Evolutionary conservation across 1,140 invertebrate species (phyloP), one percentile per base, ranked within the genome.

Genomic region (Atopsyche davidsoni): DNA sequence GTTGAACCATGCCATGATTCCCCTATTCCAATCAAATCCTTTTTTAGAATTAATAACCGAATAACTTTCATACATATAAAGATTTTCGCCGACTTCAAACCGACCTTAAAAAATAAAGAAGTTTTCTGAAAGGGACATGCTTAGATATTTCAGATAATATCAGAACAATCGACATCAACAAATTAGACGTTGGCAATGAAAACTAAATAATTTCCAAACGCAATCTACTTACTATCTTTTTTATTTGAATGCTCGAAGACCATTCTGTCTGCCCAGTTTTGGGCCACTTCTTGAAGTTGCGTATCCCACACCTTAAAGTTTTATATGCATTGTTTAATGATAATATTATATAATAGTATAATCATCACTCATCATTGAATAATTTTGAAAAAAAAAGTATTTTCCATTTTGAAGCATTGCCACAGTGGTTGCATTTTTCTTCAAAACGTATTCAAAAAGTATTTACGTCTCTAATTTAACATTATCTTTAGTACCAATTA

Each of bases 41-140:
- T 10, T 22, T 22, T 7, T 31, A 9, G 34, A 36, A 2, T 11
- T 45, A 40, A n/a, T 9, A 42, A 2, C 9, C 4, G 48, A 7
- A 28, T 28, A 28, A 28, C 7, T 42, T 16, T 19, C 48, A 18
- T 13, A 10, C 14, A 47, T 35, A 24, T 32, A 56, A 19, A 56
- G 7, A 51, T 56, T 56, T 44, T 56, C 54, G 11, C 54, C 54
- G 4, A 51, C 48, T 6, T n/a, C 13, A 22, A 47, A 56, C 11
- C 48, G 43, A 14, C 9, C 54, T 56, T 10, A 19, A 45, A 45
- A 38, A 49, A 23, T 7, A 23, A 48, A 35, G n/a, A n/a, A 4
- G 23, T 46, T 2, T 16, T 28, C 13, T 28, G 25, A 9, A 28
- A 28, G 13, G 13, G 13, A 28, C 13, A 28, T 28, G 13, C 13